These are phyloP conservation scores for Drosophila prosaltans DNA, from an alignment of 1,140 invertebrate species.

Conservation along the genomic window DNA sequence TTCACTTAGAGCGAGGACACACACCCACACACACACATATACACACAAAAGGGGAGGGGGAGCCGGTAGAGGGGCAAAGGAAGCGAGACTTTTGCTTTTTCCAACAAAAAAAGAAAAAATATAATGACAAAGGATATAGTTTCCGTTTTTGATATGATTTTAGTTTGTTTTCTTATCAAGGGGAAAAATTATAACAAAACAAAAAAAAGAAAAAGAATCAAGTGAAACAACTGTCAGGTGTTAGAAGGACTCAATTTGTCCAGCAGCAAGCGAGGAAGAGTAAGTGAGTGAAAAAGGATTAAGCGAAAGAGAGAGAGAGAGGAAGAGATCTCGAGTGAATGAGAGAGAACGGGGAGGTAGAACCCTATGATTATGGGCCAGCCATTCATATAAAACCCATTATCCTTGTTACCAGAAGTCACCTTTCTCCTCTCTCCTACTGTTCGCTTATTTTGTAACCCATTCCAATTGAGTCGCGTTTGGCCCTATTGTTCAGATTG, in stretches of 20 bases:
- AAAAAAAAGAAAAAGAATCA: neutral
- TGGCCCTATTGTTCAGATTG: slow-evolving; percentile 57
- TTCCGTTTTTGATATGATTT: slow-evolving; percentile 24
- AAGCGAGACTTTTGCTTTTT: slow-evolving; percentile 58
- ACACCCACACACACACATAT: neutral
- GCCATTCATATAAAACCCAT: slow-evolving; percentile 23
- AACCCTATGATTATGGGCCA: slow-evolving; percentile 15
- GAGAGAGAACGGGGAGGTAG: neutral
- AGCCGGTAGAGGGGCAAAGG: slow-evolving; percentile 7
- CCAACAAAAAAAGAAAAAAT: slow-evolving; percentile 20
- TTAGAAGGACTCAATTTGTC: slow-evolving; percentile 14
- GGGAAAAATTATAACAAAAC: slow-evolving; percentile 4
- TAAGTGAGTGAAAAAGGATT: too few relatives aligned
- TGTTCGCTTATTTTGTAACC: slow-evolving; percentile 25
- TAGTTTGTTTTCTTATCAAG: slow-evolving; percentile 18
- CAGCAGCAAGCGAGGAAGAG: slow-evolving; percentile 6
- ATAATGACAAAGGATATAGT: slow-evolving; percentile 21
- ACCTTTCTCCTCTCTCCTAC: slow-evolving; percentile 50
- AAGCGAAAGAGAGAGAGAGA: neutral
- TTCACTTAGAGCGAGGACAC: slow-evolving; percentile 66
- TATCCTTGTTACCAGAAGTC: slow-evolving; percentile 40
- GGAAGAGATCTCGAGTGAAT: neutral
- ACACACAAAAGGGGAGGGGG: neutral
- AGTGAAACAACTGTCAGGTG: slow-evolving; percentile 8
- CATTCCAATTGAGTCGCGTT: slow-evolving; percentile 47